Evolutionary conservation across 2,888 invertebrate species (phyloP).

Genomic region (Nomada ferruginata): DNA sequence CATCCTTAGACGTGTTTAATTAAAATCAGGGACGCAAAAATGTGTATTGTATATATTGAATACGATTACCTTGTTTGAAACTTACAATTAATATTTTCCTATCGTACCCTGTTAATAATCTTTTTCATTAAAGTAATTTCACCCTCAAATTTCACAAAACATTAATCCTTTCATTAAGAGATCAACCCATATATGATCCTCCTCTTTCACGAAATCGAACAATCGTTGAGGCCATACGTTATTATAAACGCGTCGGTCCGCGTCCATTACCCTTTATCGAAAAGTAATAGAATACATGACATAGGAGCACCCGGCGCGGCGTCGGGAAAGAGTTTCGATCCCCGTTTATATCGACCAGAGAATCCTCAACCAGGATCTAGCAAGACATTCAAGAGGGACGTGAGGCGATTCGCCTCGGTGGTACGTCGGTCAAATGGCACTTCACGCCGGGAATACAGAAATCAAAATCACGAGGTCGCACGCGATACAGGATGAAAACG

Average conservation of each 20-base stretch:
- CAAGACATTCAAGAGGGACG: constrained; percentile 49
- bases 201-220: neutral
- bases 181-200: too few species aligned
- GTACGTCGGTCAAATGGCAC: constrained; percentile 48
- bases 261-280: neutral
- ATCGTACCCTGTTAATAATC: too few species aligned
- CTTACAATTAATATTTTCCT: too few species aligned
- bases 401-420: constrained; percentile 48
- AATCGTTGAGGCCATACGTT: neutral
- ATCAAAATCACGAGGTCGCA: constrained; percentile 35
- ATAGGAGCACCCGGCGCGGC: neutral
- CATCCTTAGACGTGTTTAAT: too few species aligned
- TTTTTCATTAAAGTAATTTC: too few species aligned
- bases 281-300: constrained; percentile 30
- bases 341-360: constrained; percentile 22
- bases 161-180: too few species aligned
- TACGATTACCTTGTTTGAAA: too few species aligned
- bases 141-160: too few species aligned
- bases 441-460: constrained; percentile 56
- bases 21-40: too few species aligned
- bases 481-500: neutral
- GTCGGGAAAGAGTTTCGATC: constrained; percentile 25
- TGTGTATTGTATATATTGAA: too few species aligned
- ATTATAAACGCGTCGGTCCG: neutral
- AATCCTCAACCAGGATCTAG: constrained; percentile 29